Conservation (phyloP, 1,140 invertebrate genomes). For the Bombus cullumanus region DNA sequence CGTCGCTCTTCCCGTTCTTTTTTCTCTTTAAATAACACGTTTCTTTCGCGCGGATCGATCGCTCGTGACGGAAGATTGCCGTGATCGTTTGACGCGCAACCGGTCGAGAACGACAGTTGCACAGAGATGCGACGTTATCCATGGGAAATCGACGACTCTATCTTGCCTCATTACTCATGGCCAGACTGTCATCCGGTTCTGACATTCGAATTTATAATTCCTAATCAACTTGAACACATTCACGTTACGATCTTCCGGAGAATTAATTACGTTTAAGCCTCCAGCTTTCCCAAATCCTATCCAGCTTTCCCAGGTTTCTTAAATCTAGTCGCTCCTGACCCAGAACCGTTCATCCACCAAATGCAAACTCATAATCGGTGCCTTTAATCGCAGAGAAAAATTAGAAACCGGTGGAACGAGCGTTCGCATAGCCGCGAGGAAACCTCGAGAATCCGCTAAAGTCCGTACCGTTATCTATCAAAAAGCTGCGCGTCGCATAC, state of each 20-base stretch:
- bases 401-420: neutral
- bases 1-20: conserved; percentile 2
- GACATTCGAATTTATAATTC: neutral
- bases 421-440: neutral
- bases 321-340: neutral
- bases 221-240: neutral
- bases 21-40: conserved; percentile 29
- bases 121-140: neutral
- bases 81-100: neutral
- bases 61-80: conserved; percentile 12
- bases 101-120: neutral
- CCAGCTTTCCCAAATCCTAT: neutral
- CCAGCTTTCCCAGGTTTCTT: neutral
- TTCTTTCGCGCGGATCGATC: neutral
- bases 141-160: conserved; percentile 1
- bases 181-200: neutral
- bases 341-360: neutral
- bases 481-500: conserved; percentile 8
- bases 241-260: too few species aligned
- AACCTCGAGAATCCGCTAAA: neutral
- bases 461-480: conserved; percentile 25
- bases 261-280: neutral
- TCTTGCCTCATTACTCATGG: neutral
- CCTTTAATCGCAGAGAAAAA: neutral
- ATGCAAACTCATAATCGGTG: neutral